These are phyloP conservation scores for Lamellibrachia columna DNA, from an alignment of 2,888 invertebrate genomes.

Conservation along the genomic window DNA sequence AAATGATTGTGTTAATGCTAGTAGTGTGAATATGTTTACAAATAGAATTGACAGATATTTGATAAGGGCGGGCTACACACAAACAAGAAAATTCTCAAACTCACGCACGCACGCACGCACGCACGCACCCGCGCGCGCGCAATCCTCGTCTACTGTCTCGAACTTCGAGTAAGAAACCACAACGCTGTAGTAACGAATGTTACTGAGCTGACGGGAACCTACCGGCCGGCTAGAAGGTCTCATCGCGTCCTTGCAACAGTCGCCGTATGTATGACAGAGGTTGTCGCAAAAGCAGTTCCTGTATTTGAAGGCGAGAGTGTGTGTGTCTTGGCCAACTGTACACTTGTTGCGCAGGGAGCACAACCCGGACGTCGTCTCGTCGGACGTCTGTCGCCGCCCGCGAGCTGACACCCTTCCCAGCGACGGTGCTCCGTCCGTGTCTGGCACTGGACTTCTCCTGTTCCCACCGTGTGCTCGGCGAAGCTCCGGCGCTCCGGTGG, in stretches of 20 bases:
- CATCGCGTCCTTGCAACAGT: constrained; percentile 48
- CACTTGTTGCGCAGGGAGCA: background rate
- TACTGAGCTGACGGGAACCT: background rate
- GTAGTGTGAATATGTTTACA: no score
- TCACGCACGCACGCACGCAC: background rate
- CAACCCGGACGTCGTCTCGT: background rate
- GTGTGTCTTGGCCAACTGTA: background rate
- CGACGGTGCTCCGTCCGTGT: background rate
- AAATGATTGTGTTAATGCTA: no score
- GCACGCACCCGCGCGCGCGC: no score
- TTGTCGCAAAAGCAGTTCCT: constrained; percentile 48
- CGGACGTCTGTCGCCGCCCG: background rate
- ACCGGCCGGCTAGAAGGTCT: background rate
- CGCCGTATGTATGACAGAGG: constrained; percentile 43
- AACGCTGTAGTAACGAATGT: background rate
- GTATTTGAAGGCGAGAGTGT: constrained; percentile 26
- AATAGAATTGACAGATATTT: no score
- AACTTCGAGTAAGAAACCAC: no score
- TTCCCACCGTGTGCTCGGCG: background rate
- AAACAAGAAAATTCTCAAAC: no score
- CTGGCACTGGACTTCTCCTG: background rate
- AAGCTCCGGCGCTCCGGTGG: background rate
- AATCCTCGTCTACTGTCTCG: no score
- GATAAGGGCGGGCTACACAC: no score
- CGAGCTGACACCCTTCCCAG: background rate